Base-by-base conservation (phyloP, 2,888 invertebrate species). In the Chloroclystis v-ata region DNA sequence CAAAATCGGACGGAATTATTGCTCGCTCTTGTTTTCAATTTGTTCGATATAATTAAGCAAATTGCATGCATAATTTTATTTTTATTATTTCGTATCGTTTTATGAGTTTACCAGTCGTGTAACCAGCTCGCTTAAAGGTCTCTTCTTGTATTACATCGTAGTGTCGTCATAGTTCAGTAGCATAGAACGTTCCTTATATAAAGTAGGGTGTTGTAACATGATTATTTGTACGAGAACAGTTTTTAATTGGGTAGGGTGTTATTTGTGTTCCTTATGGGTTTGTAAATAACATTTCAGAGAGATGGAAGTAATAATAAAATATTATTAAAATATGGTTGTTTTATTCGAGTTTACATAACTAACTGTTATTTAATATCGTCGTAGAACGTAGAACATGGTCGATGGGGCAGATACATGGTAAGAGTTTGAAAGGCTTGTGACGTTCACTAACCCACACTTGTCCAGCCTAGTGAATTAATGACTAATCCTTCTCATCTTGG, bases 261-360 rank as follows among this genome's bases (percentile, higher is more conserved):
- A 49, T 53, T 62, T 53, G 54, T 50, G 30, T 63, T 38, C 44
- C 62, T 63, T 68, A 78, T 72, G 76, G 78, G 77, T 82, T 82
- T 87, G 86, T 87, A 86, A 77, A 87, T 86, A 86, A 72, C 78
- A 75, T 81, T 78, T 57, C 74, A 72, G 69, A 72, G 68, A 74
- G 68, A 71, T 43, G 59, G 76, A 75, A 73, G 70, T 82, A 78
- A 73, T 76, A 84, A 82, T 84, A 81, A 20, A 86, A 86, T 67
- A 78, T 75, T 78, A 78, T 66, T 63, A 75, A 75, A 68, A 64
- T 33, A 40, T 10, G 7, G 25, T 40, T 43, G 43, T 48, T 48
- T 46, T 28, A 28, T 45, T 50, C 28, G 2, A 2, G 20, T 35
- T n/a, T 11, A 33, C 16, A 16, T 10, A 9, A 6, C n/a, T n/a